These are phyloP conservation scores for Dexiosoma caninum DNA, from an alignment of 2,888 invertebrate genomes.

Conservation along the genomic window DNA sequence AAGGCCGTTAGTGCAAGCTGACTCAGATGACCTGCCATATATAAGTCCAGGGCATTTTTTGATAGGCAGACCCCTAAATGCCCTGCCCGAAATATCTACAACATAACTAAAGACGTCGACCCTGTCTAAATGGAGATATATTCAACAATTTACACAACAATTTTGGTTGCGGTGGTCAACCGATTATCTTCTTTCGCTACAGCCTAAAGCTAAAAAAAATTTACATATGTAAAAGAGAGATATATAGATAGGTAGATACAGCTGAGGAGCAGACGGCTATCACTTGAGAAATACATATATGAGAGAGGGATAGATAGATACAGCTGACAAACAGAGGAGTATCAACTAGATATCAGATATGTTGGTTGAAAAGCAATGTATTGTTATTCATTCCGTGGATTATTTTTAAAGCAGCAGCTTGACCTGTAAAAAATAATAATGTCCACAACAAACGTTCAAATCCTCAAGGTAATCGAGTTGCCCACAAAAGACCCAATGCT, in stretches of 20 bases:
- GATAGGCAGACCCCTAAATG: conserved; percentile 9
- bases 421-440: too few species aligned
- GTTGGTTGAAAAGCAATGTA: too few species aligned
- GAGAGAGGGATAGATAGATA: background rate
- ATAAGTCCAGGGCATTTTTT: conserved; percentile 17
- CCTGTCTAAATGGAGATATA: background rate
- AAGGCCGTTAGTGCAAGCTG: conserved; percentile 4
- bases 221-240: too few species aligned
- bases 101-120: background rate
- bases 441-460: too few species aligned
- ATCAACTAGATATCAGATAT: too few species aligned
- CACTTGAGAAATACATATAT: background rate
- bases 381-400: too few species aligned
- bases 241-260: too few species aligned
- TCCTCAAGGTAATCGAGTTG: too few species aligned
- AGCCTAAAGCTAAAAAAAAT: background rate
- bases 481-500: too few species aligned
- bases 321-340: too few species aligned
- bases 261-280: background rate
- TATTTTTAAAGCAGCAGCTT: too few species aligned
- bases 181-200: background rate
- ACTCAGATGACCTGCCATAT: conserved; percentile 13
- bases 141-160: background rate
- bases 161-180: conserved; percentile 5
- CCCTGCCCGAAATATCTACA: background rate